Base-by-base conservation (phyloP, 2,113 vertebrate genomes). In the Hippopotamus amphibius region DNA sequence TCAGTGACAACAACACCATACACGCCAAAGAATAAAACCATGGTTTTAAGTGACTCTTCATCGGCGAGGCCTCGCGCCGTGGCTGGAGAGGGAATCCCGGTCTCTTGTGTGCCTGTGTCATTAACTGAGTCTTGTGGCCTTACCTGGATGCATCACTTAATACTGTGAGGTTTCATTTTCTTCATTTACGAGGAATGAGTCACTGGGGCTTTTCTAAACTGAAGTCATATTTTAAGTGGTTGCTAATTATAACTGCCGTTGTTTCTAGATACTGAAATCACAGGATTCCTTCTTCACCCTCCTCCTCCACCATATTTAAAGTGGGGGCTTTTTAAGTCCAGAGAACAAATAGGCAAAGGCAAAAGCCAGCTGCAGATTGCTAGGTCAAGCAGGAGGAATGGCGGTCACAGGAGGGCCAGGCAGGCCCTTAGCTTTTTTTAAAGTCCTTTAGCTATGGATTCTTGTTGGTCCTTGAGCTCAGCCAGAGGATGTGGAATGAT, bases 181-280 rank as follows among this genome's bases (percentile, higher is more conserved):
- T 95, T 86, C 80, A 37, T 48, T 80, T 57, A 48, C 63, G 28
- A 66, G 24, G 50, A 10, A 43, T 50, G 65, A 92, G 33, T 72
- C 55, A 37, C 21, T 37, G 48, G 92, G 57, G 33, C 19, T 88
- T 94, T 96, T 85, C 85, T 77, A 41, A 76, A 68, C 59, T 55
- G 46, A 86, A 81, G 76, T 68, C 24, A 3, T 80, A 37, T 24
- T 69, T 61, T 37, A 37, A 61, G 30, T 61, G 12, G 66, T 43
- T n/a, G 43, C 89, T 95, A 16, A 90, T 74, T 55, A 80, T 46
- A 85, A 81, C 30, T 72, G 50, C 80, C 41, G 2, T 66, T 77
- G 53, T 81, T 90, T 85, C 41, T 87, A 86, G 72, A 71, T 8
- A 55, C 15, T 69, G 81, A 93, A 82, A 63, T 90, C n/a, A 80